Conservation (phyloP, 2,888 invertebrate species). For the Phania funesta region DNA sequence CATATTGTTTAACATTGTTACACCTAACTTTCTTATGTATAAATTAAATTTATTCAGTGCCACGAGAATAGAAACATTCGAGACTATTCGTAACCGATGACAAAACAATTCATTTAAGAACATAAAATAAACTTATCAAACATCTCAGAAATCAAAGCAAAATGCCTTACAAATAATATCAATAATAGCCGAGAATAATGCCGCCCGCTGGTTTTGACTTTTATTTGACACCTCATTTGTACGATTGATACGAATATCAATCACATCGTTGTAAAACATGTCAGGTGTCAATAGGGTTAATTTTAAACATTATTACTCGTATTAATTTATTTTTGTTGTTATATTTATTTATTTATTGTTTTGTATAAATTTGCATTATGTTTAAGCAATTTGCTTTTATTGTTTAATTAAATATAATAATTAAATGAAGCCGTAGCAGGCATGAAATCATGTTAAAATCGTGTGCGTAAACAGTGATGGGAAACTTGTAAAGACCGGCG, state of each 20-base stretch:
- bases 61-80: too few species aligned
- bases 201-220: background rate
- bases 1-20: too few species aligned
- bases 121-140: background rate
- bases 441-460: background rate
- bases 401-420: too few species aligned
- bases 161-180: too few species aligned
- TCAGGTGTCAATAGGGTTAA: constrained; percentile 2
- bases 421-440: too few species aligned
- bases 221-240: constrained; percentile 12
- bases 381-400: background rate
- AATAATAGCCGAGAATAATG: background rate
- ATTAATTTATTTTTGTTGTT: background rate
- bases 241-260: background rate
- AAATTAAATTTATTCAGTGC: too few species aligned
- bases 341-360: background rate
- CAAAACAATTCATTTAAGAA: background rate
- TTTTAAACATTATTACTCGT: constrained; percentile 5
- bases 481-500: background rate
- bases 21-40: too few species aligned
- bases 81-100: background rate
- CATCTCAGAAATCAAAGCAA: background rate
- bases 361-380: background rate
- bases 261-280: background rate
- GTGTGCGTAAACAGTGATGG: background rate